phyloP scores from a whole-genome alignment of 2,797 vertebrate species.

The Siniperca undulata region DNA sequence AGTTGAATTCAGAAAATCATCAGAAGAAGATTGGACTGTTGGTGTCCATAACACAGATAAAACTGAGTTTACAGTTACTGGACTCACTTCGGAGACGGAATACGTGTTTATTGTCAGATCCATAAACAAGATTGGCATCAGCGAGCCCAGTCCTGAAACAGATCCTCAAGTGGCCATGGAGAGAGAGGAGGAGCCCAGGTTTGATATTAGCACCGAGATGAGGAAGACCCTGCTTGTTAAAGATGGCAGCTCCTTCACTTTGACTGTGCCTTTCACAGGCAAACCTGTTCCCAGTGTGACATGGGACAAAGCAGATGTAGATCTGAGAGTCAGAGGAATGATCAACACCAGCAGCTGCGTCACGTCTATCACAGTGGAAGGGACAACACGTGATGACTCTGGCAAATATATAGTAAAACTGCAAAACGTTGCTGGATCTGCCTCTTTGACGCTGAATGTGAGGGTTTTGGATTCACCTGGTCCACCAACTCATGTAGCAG shows the following conservation, averaged over 20 bases:
- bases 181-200: slow-evolving; percentile 95
- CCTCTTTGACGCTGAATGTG: slow-evolving; percentile 91
- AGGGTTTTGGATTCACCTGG: slow-evolving; percentile 97
- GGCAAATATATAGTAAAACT: slow-evolving; percentile 96
- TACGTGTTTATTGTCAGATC: slow-evolving; percentile 94
- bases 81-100: slow-evolving; percentile 89
- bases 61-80: slow-evolving; percentile 91
- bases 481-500: slow-evolving; percentile 87
- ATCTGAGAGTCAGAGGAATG: slow-evolving; percentile 91
- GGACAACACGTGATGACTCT: slow-evolving; percentile 94
- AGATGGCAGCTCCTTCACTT: slow-evolving; percentile 92
- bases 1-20: slow-evolving; percentile 92
- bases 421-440: slow-evolving; percentile 91
- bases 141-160: slow-evolving; percentile 93
- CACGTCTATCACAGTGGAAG: slow-evolving; percentile 93
- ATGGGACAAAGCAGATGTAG: slow-evolving; percentile 95
- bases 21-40: slow-evolving; percentile 92
- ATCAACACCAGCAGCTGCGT: slow-evolving; percentile 90
- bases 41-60: slow-evolving; percentile 90
- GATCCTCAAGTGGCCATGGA: slow-evolving; percentile 93
- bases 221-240: slow-evolving; percentile 95
- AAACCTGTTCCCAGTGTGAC: slow-evolving; percentile 92
- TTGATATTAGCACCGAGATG: slow-evolving; percentile 95
- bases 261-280: slow-evolving; percentile 93
- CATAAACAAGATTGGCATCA: slow-evolving; percentile 94